phyloP scores from a whole-genome alignment of 2,113 vertebrate species.

The Pedionomus torquatus region DNA sequence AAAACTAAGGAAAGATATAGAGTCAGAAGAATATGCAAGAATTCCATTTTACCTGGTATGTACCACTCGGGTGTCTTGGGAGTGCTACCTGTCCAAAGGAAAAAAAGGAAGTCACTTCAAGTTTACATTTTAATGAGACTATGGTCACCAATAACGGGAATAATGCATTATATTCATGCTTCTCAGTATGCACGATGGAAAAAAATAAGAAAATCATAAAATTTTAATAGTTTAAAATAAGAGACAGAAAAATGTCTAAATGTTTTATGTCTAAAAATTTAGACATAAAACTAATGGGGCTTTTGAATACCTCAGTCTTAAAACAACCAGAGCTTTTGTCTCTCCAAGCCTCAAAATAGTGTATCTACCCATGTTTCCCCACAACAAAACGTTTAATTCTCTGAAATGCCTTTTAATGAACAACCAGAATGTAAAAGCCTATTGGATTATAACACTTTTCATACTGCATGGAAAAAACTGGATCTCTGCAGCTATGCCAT shows the following conservation, averaged over 20 bases:
- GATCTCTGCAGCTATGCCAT: neutral
- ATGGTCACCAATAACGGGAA: neutral
- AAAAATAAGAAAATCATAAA: neutral
- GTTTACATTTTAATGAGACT: neutral
- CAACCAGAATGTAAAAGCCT: neutral
- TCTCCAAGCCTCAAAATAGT: neutral
- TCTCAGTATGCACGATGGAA: neutral
- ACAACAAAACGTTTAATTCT: neutral
- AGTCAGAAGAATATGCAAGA: neutral
- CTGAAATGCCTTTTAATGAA: neutral
- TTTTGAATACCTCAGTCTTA: neutral
- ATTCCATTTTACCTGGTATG: slow-evolving; percentile 85
- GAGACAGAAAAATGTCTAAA: too few relatives aligned
- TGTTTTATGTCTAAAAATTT: too few relatives aligned
- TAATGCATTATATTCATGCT: neutral
- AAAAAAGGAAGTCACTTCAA: slow-evolving; percentile 1
- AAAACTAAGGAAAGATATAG: neutral
- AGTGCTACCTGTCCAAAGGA: slow-evolving; percentile 76
- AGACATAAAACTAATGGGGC: neutral
- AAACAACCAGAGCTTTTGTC: neutral
- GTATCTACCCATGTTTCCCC: neutral
- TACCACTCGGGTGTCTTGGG: slow-evolving; percentile 90
- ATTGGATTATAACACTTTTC: neutral
- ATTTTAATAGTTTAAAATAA: neutral
- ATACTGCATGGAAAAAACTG: neutral